These are phyloP conservation scores for Donacobius atricapilla DNA, from an alignment of 2,113 vertebrate species.

Conservation along the genomic window DNA sequence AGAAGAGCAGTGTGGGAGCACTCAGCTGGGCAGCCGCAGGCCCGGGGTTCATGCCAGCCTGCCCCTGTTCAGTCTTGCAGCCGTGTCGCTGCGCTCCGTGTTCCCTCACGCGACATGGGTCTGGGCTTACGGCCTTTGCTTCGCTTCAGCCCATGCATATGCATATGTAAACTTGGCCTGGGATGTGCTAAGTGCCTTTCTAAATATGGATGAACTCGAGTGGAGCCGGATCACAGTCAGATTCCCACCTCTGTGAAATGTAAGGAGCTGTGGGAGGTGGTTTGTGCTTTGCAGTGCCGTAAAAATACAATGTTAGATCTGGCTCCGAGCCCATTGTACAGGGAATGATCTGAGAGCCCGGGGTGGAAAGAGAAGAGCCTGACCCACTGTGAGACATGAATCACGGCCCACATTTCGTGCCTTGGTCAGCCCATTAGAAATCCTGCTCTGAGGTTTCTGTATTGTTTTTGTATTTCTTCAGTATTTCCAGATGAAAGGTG, in stretches of 20 bases:
- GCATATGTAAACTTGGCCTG: slow-evolving; percentile 45
- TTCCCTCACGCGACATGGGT: background rate
- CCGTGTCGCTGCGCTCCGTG: background rate
- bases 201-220: slow-evolving; percentile 62
- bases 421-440: background rate
- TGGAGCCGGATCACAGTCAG: background rate
- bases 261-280: slow-evolving; percentile 43
- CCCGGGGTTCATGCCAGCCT: background rate
- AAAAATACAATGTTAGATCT: slow-evolving; percentile 8
- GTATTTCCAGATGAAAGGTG: slow-evolving; percentile 8
- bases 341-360: background rate
- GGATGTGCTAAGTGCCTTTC: slow-evolving; percentile 23
- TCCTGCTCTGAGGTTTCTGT: background rate
- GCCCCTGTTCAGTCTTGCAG: background rate
- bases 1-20: background rate
- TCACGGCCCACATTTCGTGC: background rate
- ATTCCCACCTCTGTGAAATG: slow-evolving; percentile 49
- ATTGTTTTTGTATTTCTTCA: slow-evolving; percentile 27
- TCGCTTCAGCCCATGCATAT: slow-evolving; percentile 21
- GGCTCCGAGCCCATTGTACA: background rate
- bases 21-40: background rate
- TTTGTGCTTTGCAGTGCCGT: slow-evolving; percentile 21
- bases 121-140: background rate
- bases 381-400: slow-evolving; percentile 19
- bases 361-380: background rate